A percentile compares a stretch with the other conserved stretches of the same genome.
These are phyloP conservation scores for Poeciliopsis gracilis DNA, from an alignment of 2,797 vertebrate species.

Conservation along the genomic window DNA sequence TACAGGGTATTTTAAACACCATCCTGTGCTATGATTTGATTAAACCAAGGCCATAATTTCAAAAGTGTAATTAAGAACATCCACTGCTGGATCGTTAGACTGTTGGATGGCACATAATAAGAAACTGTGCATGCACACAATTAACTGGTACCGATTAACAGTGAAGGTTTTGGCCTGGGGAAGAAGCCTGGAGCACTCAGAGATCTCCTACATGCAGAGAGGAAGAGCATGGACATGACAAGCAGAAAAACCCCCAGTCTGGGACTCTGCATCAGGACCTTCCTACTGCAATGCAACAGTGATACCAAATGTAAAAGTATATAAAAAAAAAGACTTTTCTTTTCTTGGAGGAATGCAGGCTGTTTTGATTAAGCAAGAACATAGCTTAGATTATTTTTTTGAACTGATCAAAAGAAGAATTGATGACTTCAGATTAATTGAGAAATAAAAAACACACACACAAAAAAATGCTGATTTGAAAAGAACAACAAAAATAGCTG, in stretches of 20 bases:
- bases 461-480: slow-evolving; percentile 3
- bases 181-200: not conserved
- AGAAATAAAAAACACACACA: slow-evolving; percentile 6
- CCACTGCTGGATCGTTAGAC: no score
- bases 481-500: not conserved
- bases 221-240: not conserved
- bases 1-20: not conserved
- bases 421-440: not conserved
- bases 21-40: not conserved
- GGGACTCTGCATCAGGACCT: not conserved
- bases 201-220: not conserved
- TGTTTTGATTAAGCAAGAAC: not conserved
- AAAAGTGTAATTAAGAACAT: not conserved
- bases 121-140: not conserved
- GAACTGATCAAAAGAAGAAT: not conserved
- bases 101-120: not conserved
- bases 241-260: not conserved
- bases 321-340: not conserved
- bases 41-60: not conserved
- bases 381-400: no score
- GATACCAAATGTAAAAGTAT: not conserved
- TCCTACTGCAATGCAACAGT: not conserved
- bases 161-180: not conserved
- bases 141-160: not conserved
- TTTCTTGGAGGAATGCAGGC: not conserved